Evolutionary conservation across 2,113 vertebrate genomes (phyloP), one percentile per base, ranked within the genome.

Genomic region (Chaetodon trifascialis): DNA sequence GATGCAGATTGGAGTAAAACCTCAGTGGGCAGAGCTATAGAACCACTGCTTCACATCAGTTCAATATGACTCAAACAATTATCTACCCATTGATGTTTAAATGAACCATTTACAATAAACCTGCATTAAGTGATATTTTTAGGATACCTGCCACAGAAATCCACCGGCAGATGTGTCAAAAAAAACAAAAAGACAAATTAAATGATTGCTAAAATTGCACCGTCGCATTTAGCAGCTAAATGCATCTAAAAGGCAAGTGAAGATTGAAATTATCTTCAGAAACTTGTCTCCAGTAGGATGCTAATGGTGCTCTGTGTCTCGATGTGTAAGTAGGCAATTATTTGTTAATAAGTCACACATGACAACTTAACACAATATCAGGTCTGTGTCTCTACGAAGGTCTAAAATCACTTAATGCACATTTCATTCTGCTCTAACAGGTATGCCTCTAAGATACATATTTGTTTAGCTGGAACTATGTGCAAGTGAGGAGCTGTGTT

Each of bases 401-500:
- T 75, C 47, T 58, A 58, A 79, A 73, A 64, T 55, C 40, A 56
- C 36, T 58, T 47, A 16, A 65, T 40, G 40, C 40, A 70, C 40
- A 51, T 59, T 56, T 11, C 16, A 55, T 58, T 51, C 5, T 10
- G 5, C 15, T 47, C 60, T 73, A 25, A 64, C 40, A 36, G 10
- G 54, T 17, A 30, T n/a, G 40, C 58, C 73, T 78, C 78, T 15
- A 60, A 73, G 52, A 34, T 42, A 42, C 11, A 60, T 21, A 49
- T 80, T 84, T 84, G 51, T 54, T 51, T 47, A 72, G 66, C n/a
- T 80, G n/a, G 30, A 75, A 63, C 42, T 21, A 14, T 62, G 72
- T 77, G 2, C 82, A 85, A 62, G 59, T 25, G 58, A 78, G 77
- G 73, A 79, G 59, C 30, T 73, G 69, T 34, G 54, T 52, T 83